Evolutionary conservation across 37 sponge, comb jelly and placozoan genomes (phyloP).

Genomic region (Haliclona indistincta): DNA sequence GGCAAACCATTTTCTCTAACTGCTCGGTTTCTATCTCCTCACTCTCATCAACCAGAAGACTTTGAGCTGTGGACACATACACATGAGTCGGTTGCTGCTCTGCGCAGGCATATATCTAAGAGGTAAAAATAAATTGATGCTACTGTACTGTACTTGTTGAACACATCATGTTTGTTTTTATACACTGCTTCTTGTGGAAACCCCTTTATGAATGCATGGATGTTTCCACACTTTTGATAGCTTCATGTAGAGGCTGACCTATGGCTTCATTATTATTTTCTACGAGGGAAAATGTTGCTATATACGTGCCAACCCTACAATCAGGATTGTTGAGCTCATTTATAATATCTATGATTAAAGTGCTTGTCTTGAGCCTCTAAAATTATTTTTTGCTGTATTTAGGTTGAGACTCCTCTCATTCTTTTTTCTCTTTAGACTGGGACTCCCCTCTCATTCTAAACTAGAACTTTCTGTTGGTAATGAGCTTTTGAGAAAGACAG

Average conservation of each 20-base stretch:
- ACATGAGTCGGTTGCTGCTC: slow-evolving; percentile 77
- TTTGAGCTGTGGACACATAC: slow-evolving; percentile 82
- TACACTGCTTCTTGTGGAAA: too few species aligned
- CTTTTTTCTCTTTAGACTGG: slow-evolving; percentile 31
- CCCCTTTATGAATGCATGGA: too few species aligned
- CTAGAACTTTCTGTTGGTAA: slow-evolving; percentile 76
- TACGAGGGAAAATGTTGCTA: too few species aligned
- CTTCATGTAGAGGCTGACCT: too few species aligned
- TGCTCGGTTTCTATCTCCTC: slow-evolving; percentile 49
- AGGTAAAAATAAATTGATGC: too few species aligned
- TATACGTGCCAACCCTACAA: too few species aligned
- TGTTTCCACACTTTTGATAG: too few species aligned
- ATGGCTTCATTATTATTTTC: too few species aligned
- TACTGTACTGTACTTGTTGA: too few species aligned
- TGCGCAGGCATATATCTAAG: slow-evolving; percentile 78
- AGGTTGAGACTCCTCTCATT: not conserved
- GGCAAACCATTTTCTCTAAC: slow-evolving; percentile 51
- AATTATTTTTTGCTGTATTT: not conserved
- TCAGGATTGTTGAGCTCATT: too few species aligned
- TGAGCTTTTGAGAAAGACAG: slow-evolving; percentile 64
- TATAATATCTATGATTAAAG: too few species aligned
- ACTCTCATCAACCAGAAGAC: slow-evolving; percentile 68
- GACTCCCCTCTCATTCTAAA: slow-evolving; percentile 41
- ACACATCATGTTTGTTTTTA: too few species aligned
- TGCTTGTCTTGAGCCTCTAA: not conserved